Evolutionary conservation across 2,113 vertebrate species (phyloP).

Genomic region (Sorex fumeus): DNA sequence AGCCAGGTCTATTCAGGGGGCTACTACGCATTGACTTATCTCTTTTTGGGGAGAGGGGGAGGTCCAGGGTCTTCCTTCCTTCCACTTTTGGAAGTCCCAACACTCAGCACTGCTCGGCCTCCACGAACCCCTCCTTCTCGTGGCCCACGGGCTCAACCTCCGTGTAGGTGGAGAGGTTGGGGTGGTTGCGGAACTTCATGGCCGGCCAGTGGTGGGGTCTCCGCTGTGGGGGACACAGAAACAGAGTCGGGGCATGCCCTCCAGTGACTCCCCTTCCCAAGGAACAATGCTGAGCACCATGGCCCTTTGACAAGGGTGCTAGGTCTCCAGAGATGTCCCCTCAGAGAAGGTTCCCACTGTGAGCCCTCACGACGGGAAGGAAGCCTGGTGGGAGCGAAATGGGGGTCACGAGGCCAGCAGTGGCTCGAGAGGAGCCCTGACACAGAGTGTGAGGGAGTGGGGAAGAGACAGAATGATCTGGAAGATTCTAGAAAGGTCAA

Average conservation of each 20-base stretch:
- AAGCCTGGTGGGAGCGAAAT: background rate
- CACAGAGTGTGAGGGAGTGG: background rate
- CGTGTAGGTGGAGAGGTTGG: slow-evolving; percentile 91
- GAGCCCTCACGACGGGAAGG: background rate
- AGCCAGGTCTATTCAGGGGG: background rate
- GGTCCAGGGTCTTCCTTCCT: background rate
- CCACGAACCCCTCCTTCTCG: slow-evolving; percentile 96
- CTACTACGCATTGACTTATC: background rate
- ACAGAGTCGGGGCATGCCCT: background rate
- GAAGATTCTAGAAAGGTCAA: background rate
- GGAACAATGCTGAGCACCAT: background rate
- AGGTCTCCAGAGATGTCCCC: background rate
- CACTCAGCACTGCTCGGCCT: slow-evolving; percentile 95
- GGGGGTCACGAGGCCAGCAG: background rate
- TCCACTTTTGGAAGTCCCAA: background rate
- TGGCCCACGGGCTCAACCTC: slow-evolving; percentile 94
- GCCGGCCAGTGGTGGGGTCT: slow-evolving; percentile 95
- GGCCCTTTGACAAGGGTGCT: background rate
- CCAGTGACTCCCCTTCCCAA: background rate
- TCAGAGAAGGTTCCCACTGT: background rate
- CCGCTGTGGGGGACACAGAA: slow-evolving; percentile 86
- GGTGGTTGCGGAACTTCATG: slow-evolving; percentile 95
- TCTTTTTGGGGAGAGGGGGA: background rate
- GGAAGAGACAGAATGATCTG: background rate
- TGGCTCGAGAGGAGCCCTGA: background rate